Conservation (phyloP, 2,888 invertebrate species). For the Heliconius hortense region DNA sequence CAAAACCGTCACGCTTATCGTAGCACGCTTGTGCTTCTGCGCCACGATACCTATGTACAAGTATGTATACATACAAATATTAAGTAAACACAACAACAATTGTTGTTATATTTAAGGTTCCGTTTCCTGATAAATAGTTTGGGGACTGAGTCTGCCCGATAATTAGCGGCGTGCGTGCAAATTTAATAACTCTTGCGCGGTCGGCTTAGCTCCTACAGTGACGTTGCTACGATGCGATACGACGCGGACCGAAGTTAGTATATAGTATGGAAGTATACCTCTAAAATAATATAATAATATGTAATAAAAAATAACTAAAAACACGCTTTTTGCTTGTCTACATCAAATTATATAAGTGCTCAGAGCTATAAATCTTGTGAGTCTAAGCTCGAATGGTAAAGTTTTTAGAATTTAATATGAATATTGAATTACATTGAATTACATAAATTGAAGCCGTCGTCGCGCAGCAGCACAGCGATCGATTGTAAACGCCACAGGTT, state of each 20-base stretch:
- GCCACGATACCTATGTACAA: not conserved
- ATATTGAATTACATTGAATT: no score
- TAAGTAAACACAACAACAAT: not conserved
- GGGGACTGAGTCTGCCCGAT: constrained; percentile 59
- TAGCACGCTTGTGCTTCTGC: not conserved
- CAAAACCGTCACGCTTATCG: not conserved
- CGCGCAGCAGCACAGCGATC: no score
- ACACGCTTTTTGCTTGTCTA: no score
- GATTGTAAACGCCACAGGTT: no score
- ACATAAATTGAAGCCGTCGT: no score
- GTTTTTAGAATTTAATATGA: no score
- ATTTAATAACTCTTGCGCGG: constrained; percentile 72
- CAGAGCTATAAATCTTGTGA: no score
- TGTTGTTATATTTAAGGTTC: constrained; percentile 24
- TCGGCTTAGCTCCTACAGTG: constrained; percentile 52
- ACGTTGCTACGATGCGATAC: constrained; percentile 41
- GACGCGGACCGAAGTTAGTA: constrained; percentile 21
- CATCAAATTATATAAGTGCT: no score
- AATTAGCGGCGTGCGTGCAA: constrained; percentile 77
- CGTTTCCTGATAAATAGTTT: constrained; percentile 60
- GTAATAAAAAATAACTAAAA: no score
- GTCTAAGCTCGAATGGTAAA: no score
- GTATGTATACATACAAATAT: not conserved
- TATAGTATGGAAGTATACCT: no score
- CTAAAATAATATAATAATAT: no score